phyloP scores from a whole-genome alignment of 2,888 invertebrate species.

The Chloroclysta siterata region DNA sequence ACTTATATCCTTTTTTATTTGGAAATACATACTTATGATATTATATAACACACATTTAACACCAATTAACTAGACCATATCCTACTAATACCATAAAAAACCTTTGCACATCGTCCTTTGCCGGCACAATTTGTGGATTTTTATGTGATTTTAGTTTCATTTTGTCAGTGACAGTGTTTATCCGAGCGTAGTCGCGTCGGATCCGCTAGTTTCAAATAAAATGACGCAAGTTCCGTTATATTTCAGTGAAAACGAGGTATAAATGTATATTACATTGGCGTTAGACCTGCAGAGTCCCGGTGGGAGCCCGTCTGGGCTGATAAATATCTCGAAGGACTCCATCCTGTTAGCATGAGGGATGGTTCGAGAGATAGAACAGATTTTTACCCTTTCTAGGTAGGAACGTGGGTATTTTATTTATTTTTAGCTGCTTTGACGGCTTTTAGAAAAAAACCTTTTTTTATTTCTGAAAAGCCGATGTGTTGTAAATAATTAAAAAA shows the following conservation, averaged over 20 bases:
- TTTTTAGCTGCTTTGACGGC: not conserved
- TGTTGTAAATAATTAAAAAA: too few relatives aligned
- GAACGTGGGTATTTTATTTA: slow-evolving; percentile 6
- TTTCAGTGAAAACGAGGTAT: slow-evolving; percentile 27
- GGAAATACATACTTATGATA: too few relatives aligned
- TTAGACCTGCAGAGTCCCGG: slow-evolving; percentile 38
- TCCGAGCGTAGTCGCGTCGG: too few relatives aligned
- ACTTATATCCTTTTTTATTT: too few relatives aligned
- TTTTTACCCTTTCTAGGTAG: slow-evolving; percentile 33
- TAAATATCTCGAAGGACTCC: slow-evolving; percentile 41
- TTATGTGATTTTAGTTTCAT: too few relatives aligned
- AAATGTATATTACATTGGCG: slow-evolving; percentile 37
- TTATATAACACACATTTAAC: too few relatives aligned
- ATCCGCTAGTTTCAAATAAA: not conserved
- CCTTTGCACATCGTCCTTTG: too few relatives aligned
- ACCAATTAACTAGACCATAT: too few relatives aligned
- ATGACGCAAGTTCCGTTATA: slow-evolving; percentile 20
- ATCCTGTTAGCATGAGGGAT: slow-evolving; percentile 41
- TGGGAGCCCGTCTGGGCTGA: slow-evolving; percentile 40
- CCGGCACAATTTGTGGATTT: too few relatives aligned
- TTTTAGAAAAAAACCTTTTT: not conserved
- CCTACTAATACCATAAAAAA: too few relatives aligned
- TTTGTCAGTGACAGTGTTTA: too few relatives aligned
- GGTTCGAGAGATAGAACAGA: slow-evolving; percentile 36
- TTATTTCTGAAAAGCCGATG: too few relatives aligned